phyloP scores from a whole-genome alignment of 2,797 vertebrate genomes.

The Notoglanidium macrostoma region DNA sequence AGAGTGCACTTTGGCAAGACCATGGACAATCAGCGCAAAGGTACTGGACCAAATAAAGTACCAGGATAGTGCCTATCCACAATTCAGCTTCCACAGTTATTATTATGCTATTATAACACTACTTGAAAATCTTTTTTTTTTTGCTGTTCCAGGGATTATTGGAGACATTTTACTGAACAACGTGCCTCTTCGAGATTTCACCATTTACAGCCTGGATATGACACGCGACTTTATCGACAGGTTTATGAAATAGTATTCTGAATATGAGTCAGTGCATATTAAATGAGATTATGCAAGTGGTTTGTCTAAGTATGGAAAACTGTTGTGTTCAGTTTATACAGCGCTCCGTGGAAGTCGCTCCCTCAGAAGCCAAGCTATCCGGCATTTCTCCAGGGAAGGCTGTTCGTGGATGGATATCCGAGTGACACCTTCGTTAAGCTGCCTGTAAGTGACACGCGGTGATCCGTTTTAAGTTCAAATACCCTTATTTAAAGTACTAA shows the following conservation, averaged over 20 bases:
- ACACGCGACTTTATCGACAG: conserved; percentile 86
- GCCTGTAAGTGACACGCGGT: conserved; percentile 71
- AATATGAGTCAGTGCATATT: too few species aligned
- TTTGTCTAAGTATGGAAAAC: background rate
- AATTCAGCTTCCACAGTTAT: background rate
- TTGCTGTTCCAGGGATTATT: conserved; percentile 81
- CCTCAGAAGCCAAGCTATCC: conserved; percentile 78
- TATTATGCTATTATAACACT: background rate
- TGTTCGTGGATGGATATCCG: conserved; percentile 81
- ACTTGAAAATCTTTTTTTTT: conserved; percentile 31
- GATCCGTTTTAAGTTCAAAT: background rate
- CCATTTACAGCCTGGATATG: conserved; percentile 93
- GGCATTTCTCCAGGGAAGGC: conserved; percentile 84
- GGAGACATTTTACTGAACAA: conserved; percentile 89
- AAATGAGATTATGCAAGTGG: background rate
- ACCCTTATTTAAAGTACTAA: background rate
- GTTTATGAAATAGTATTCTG: conserved; percentile 68
- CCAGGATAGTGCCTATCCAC: background rate
- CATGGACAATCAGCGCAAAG: conserved; percentile 90
- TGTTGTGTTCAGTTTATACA: conserved; percentile 73
- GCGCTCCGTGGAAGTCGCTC: conserved; percentile 75
- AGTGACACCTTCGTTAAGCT: conserved; percentile 90
- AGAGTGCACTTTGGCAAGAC: conserved; percentile 83
- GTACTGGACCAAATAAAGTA: conserved; percentile 65
- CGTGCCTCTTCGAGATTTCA: conserved; percentile 85